Conservation (phyloP, 2,888 invertebrate species). For the Hetaerina titia region DNA sequence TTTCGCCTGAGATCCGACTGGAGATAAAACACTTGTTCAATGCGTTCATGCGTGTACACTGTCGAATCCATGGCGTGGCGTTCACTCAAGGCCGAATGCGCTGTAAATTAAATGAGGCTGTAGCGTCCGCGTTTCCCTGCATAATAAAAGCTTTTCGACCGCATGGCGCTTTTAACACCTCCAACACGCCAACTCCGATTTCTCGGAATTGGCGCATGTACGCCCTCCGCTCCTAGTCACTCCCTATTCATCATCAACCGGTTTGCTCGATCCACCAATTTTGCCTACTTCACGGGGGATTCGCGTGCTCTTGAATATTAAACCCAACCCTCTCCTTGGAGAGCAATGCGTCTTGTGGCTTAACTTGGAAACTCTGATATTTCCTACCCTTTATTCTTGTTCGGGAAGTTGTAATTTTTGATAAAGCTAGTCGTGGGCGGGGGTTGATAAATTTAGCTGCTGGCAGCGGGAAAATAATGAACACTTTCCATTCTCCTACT, state of each 20-base stretch:
- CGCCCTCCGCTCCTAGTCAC: background rate
- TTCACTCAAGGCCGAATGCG: background rate
- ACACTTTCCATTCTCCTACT: background rate
- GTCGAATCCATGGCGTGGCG: background rate
- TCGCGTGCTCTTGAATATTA: constrained; percentile 30
- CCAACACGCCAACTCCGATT: constrained; percentile 6
- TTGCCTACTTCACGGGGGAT: constrained; percentile 3
- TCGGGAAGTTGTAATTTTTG: constrained; percentile 9
- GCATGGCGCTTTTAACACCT: constrained; percentile 9
- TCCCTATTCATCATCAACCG: background rate
- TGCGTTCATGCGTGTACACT: background rate
- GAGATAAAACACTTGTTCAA: background rate
- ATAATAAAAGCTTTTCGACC: constrained; percentile 35
- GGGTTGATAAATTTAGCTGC: background rate
- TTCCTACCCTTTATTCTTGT: background rate
- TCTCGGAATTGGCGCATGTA: background rate
- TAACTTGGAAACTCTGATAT: background rate
- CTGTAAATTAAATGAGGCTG: background rate
- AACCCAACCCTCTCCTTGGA: background rate
- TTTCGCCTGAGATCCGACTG: background rate
- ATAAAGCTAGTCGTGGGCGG: background rate
- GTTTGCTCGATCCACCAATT: constrained; percentile 23
- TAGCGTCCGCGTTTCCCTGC: constrained; percentile 22
- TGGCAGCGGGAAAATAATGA: background rate
- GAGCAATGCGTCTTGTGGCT: background rate